Conservation (phyloP, 1,140 invertebrate species). For the Drosophila pruinosa region DNA sequence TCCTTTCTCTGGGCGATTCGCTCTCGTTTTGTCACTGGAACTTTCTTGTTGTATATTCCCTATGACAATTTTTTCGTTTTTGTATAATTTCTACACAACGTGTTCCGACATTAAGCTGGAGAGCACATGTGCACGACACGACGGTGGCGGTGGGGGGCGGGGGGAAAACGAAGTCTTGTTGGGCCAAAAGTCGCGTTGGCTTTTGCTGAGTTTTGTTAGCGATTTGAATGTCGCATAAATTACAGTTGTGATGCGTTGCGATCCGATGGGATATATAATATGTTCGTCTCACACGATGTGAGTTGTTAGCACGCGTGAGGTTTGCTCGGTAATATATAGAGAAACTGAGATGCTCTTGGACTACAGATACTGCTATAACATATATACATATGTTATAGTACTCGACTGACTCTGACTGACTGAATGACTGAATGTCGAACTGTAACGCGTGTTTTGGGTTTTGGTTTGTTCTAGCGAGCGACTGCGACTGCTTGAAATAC, state of each 20-base stretch:
- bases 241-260: neutral
- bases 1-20: neutral
- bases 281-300: slow-evolving; percentile 10
- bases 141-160: neutral
- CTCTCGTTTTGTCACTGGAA: slow-evolving; percentile 45
- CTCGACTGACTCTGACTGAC: neutral
- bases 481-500: slow-evolving; percentile 75
- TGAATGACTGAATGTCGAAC: neutral
- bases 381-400: no score
- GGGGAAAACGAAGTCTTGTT: neutral
- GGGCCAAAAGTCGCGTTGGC: slow-evolving; percentile 23
- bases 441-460: slow-evolving; percentile 26
- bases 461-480: slow-evolving; percentile 68
- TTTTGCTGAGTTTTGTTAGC: slow-evolving; percentile 10
- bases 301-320: slow-evolving; percentile 28
- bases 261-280: neutral
- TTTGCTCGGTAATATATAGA: neutral
- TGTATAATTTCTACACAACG: slow-evolving; percentile 50
- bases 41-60: neutral
- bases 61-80: neutral
- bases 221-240: slow-evolving; percentile 26
- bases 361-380: slow-evolving; percentile 35
- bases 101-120: slow-evolving; percentile 63
- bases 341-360: slow-evolving; percentile 1
- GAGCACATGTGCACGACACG: slow-evolving; percentile 53